A percentile compares a stretch with the other conserved stretches of the same genome.
Evolutionary conservation across 2,888 invertebrate genomes (phyloP).

Genomic region (Drosophila nr. fundita): DNA sequence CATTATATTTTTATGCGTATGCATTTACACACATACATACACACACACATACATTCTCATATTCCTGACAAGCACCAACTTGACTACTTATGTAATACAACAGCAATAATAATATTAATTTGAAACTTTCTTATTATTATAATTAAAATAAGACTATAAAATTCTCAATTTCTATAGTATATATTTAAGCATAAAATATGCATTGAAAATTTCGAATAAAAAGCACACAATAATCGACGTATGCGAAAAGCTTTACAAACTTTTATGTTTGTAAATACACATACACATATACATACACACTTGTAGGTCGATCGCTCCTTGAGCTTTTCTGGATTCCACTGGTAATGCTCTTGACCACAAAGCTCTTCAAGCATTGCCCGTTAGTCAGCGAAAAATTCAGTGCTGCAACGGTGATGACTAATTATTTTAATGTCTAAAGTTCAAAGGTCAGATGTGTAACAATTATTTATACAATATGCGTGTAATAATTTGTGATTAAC

Average conservation of each 20-base stretch:
- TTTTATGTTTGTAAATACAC: not conserved
- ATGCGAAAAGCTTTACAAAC: not conserved
- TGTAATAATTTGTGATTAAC: slow-evolving; percentile 3
- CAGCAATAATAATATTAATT: not conserved
- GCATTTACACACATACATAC: not conserved
- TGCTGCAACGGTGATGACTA: not conserved
- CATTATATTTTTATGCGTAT: not conserved
- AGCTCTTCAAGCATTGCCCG: not conserved
- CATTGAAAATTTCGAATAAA: not conserved
- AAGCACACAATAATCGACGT: not conserved
- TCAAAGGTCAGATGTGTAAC: slow-evolving; percentile 1
- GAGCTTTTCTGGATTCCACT: not conserved
- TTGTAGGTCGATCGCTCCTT: not conserved
- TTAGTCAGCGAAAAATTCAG: slow-evolving; percentile 4
- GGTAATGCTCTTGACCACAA: not conserved
- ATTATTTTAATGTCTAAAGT: not conserved
- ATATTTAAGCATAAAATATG: not conserved
- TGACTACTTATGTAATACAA: not conserved
- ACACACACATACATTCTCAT: not conserved
- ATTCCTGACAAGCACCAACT: slow-evolving; percentile 6
- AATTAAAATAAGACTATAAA: too few species aligned
- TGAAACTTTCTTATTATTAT: not conserved
- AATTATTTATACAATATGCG: not conserved
- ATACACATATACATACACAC: not conserved
- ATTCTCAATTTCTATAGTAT: slow-evolving; percentile 1